Evolutionary conservation across 30 jellyfish, hydroid and myxozoan species (phyloP).

Genomic region (Nemopilema nomurai): DNA sequence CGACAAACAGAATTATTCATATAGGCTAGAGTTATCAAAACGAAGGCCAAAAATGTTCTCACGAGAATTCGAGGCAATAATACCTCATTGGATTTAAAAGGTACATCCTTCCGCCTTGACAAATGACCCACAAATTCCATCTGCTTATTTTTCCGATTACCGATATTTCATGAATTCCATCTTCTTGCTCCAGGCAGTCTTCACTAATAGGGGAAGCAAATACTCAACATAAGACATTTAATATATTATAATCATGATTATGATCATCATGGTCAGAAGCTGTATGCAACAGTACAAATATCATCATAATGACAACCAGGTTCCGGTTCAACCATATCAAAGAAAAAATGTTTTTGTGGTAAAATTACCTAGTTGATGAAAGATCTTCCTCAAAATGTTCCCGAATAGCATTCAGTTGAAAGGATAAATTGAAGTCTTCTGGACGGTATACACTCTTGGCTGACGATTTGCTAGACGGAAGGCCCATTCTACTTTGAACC

Average conservation of each 20-base stretch:
- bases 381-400: background rate
- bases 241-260: background rate
- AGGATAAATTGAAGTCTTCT: background rate
- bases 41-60: no score
- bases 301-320: background rate
- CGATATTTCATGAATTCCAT: background rate
- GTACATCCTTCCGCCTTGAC: background rate
- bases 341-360: no score
- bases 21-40: no score
- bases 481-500: background rate
- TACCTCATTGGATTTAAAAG: constrained; percentile 35
- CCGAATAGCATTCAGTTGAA: background rate
- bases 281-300: no score
- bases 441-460: background rate
- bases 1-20: no score
- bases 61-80: no score
- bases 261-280: background rate
- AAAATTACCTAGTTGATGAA: background rate
- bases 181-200: background rate
- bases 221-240: background rate
- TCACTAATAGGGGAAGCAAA: background rate
- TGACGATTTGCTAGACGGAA: background rate
- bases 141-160: constrained; percentile 6
- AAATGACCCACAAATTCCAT: constrained; percentile 40
- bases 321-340: background rate